Evolutionary conservation across 2,888 invertebrate species (phyloP).

Genomic region (Tubulanus polymorphus): DNA sequence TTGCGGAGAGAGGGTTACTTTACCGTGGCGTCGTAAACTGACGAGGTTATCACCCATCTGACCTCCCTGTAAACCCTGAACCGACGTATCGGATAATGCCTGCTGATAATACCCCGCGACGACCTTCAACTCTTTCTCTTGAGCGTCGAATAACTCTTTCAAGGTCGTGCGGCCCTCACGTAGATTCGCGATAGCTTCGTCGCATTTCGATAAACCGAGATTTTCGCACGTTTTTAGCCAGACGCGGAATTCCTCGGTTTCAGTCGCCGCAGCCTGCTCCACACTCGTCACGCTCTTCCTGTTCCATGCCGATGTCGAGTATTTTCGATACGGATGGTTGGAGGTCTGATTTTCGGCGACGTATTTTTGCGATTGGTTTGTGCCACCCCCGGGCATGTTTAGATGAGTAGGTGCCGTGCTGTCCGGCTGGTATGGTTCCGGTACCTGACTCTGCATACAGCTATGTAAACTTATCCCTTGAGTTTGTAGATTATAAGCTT

Average conservation of each 20-base stretch:
- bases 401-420: background rate
- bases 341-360: background rate
- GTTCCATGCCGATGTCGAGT: background rate
- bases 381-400: background rate
- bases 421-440: background rate
- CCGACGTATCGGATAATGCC: too few species aligned
- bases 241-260: too few species aligned
- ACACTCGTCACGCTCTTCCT: background rate
- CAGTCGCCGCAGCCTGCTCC: too few species aligned
- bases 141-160: too few species aligned
- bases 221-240: too few species aligned
- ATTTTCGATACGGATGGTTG: background rate
- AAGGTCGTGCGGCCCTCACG: background rate
- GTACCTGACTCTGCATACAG: background rate
- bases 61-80: background rate
- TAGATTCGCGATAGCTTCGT: background rate
- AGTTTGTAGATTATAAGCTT: too few species aligned
- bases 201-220: background rate
- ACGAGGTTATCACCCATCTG: too few species aligned
- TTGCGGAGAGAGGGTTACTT: conserved; percentile 28
- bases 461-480: background rate
- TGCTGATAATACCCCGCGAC: too few species aligned
- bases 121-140: too few species aligned
- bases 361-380: background rate
- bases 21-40: background rate